Evolutionary conservation across 64 coral and sea anemone species (phyloP), one percentile per base, ranked within the genome.

Genomic region (Pocillopora damicornis): DNA sequence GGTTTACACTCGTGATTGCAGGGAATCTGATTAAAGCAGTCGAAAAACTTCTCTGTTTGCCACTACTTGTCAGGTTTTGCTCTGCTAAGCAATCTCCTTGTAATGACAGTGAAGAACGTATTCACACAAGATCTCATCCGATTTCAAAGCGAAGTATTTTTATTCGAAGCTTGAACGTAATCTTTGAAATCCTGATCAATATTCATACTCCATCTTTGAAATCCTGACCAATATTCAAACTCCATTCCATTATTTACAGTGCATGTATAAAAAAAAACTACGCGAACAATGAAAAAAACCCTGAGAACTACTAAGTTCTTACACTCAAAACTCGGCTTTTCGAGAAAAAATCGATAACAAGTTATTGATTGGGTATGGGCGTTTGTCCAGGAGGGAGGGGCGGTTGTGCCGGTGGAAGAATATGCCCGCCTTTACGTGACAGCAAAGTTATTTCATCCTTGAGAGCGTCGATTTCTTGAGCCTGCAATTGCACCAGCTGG

Each of bases 371-470:
- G 51, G 97, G 97, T 90, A 99, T 95, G 10, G 97, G 93, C 38
- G 93, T 95, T 87, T 98, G 96, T 82, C 93, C 96, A 42, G 93
- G 88, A 30, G 96, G 97, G 18, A 99, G 84, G 65, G 97, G 97
- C 81, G 97, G 97, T 58, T 99, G 97, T 10, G 97, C 93, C 11
- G 97, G 97, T 0, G 97, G 97, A 20, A 99, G 75, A 13, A 99
- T 99, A 75, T 99, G 97, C 1, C 97, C 97, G 15, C 93, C 97
- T 66, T 99, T 99, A 16, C 97, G 80, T 15, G 97, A 99, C 10
- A 99, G 80, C 22, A 99, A 75, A 11, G 97, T 99, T 26, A 99
- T 99, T 88, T 99, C 97, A 59, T 99, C 97, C 68, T 99, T 99
- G 23, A 99, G 74, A 42, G 90, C 97, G 37, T 99, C 97, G 60